Evolutionary conservation across 2,888 invertebrate genomes (phyloP).

Genomic region (Synergus japonicus): DNA sequence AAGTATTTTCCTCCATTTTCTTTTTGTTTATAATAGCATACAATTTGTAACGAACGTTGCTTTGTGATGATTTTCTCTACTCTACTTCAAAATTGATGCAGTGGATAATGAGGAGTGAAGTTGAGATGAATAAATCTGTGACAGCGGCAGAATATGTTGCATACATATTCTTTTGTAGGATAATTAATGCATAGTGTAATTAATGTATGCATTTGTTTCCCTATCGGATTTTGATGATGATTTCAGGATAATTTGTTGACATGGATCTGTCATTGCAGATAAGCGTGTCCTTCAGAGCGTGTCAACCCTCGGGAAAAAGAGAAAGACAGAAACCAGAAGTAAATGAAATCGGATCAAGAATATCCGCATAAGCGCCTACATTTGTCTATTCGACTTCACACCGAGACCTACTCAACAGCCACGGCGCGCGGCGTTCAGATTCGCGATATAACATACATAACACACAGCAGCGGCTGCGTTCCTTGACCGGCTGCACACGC

Average conservation of each 20-base stretch:
- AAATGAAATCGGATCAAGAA: constrained; percentile 55
- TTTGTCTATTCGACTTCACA: constrained; percentile 49
- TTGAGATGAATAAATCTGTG: not conserved
- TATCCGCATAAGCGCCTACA: constrained; percentile 52
- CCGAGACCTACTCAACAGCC: constrained; percentile 53
- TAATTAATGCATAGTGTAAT: no score
- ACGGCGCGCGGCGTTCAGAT: constrained; percentile 51
- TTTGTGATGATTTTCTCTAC: not conserved
- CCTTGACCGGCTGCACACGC: constrained; percentile 56
- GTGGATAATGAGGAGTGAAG: not conserved
- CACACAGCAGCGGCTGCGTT: constrained; percentile 47
- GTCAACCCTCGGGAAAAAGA: not conserved
- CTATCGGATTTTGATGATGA: no score
- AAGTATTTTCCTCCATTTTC: constrained; percentile 25
- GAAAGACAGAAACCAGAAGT: constrained; percentile 24
- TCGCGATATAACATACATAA: constrained; percentile 13
- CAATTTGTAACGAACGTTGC: constrained; percentile 3
- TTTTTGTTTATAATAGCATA: constrained; percentile 5
- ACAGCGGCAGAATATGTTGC: not conserved
- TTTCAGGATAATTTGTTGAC: not conserved
- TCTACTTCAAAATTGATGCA: not conserved
- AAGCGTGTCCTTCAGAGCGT: not conserved
- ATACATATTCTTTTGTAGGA: not conserved
- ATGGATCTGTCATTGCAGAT: not conserved
- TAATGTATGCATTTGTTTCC: no score